These are phyloP conservation scores for Chaetodon trifascialis DNA, from an alignment of 2,113 vertebrate species.

Conservation along the genomic window DNA sequence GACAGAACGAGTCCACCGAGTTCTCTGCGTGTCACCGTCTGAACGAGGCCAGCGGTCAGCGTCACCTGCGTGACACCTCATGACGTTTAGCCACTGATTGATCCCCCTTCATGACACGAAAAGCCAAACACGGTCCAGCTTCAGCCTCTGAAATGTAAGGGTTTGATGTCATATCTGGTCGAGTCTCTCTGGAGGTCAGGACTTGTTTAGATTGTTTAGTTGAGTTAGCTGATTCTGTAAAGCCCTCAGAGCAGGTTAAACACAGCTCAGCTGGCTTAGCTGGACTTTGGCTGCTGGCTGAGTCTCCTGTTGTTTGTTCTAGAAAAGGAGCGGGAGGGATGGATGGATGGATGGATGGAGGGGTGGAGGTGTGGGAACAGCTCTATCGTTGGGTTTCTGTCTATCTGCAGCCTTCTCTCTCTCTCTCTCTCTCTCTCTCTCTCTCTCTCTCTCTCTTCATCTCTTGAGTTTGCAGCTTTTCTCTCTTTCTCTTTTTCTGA, in stretches of 20 bases:
- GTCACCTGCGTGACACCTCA: conserved; percentile 9
- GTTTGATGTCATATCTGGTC: no score
- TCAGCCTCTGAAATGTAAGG: background rate
- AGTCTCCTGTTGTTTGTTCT: conserved; percentile 43
- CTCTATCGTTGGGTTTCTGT: conserved; percentile 28
- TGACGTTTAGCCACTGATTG: no score
- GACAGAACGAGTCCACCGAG: conserved; percentile 18
- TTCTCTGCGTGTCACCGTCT: background rate
- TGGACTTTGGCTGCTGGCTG: conserved; percentile 59
- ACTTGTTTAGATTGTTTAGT: conserved; percentile 13
- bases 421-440: background rate
- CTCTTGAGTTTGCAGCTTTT: background rate
- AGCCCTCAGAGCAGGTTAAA: conserved; percentile 43
- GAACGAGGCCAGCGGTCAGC: background rate
- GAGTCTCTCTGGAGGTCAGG: background rate
- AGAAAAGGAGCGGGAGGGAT: conserved; percentile 1
- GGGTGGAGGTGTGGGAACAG: conserved; percentile 34
- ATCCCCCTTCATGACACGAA: background rate
- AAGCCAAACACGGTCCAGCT: no score
- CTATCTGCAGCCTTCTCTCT: background rate
- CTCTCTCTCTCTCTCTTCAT: background rate
- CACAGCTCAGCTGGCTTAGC: conserved; percentile 47
- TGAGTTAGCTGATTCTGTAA: conserved; percentile 14
- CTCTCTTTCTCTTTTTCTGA: background rate
- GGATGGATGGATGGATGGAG: background rate